These are phyloP conservation scores for Malthinus seriepunctatus DNA, from an alignment of 2,888 invertebrate species.

Conservation along the genomic window DNA sequence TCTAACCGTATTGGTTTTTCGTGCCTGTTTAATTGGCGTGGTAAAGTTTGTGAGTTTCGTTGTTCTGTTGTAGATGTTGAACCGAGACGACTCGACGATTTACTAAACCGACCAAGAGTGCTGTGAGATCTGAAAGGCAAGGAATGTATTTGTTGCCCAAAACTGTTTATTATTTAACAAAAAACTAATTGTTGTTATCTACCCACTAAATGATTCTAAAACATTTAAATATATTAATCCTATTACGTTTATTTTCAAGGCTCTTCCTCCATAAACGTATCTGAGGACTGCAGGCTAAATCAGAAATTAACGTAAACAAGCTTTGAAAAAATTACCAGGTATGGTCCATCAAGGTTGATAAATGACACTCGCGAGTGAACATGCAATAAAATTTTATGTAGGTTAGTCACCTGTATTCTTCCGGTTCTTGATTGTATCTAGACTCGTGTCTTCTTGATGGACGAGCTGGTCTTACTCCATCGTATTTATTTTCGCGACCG, in stretches of 20 bases:
- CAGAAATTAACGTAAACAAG: too few relatives aligned
- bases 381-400: not conserved
- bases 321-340: too few relatives aligned
- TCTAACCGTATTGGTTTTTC: constrained; percentile 54
- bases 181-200: not conserved
- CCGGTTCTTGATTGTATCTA: constrained; percentile 36
- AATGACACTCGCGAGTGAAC: too few relatives aligned
- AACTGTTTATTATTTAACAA: not conserved
- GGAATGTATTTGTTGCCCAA: too few relatives aligned
- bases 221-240: not conserved
- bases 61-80: constrained; percentile 58
- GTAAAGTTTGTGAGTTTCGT: constrained; percentile 75
- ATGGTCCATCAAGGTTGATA: too few relatives aligned
- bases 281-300: too few relatives aligned
- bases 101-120: constrained; percentile 82
- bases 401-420: constrained; percentile 56
- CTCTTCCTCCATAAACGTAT: not conserved
- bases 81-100: constrained; percentile 73
- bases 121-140: constrained; percentile 67
- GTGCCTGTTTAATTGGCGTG: constrained; percentile 58
- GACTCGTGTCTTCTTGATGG: constrained; percentile 43
- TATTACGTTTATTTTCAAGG: too few relatives aligned
- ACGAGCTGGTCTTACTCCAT: constrained; percentile 61
- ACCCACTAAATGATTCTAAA: not conserved
- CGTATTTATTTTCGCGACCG: constrained; percentile 83